Percentiles rank a stretch among this genome's conserved stretches.
Evolutionary conservation across 2,888 invertebrate genomes (phyloP).

Genomic region (Euzetes globulus): DNA sequence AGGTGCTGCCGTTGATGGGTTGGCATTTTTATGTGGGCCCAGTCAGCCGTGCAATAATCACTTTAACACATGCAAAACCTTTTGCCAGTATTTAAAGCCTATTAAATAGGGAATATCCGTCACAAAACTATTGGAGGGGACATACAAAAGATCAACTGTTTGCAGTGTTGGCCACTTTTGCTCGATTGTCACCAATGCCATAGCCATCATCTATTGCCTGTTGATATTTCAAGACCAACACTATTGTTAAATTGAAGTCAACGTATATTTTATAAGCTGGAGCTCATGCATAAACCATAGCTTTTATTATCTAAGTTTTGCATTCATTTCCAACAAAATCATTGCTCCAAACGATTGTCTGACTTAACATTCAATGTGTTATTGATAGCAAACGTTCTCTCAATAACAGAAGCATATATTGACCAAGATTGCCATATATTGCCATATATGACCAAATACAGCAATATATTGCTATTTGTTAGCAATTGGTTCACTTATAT

Average conservation of each 20-base stretch:
- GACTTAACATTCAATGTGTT: slow-evolving; percentile 20
- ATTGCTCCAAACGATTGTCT: background rate
- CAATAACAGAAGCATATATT: slow-evolving; percentile 12
- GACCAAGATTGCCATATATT: background rate
- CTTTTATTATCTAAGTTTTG: slow-evolving; percentile 29
- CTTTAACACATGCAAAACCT: slow-evolving; percentile 31
- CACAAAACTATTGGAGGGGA: slow-evolving; percentile 17
- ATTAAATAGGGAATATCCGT: slow-evolving; percentile 27
- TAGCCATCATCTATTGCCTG: slow-evolving; percentile 9
- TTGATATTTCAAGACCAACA: slow-evolving; percentile 24
- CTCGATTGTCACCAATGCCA: background rate
- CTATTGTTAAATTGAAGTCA: slow-evolving; percentile 27
- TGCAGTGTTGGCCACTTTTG: background rate
- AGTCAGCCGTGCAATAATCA: slow-evolving; percentile 26
- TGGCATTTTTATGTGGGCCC: slow-evolving; percentile 27
- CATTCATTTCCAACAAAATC: background rate
- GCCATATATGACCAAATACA: too few relatives aligned
- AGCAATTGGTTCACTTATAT: background rate
- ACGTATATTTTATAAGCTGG: slow-evolving; percentile 27
- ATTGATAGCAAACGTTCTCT: background rate
- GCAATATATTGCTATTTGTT: background rate
- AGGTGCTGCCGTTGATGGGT: slow-evolving; percentile 24
- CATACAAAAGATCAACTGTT: slow-evolving; percentile 15
- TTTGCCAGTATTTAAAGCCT: slow-evolving; percentile 25
- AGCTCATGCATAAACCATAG: slow-evolving; percentile 29